Percentiles rank a stretch among this genome's conserved stretches.
Evolutionary conservation across 2,888 invertebrate species (phyloP).

Genomic region (Cephus spinipes): DNA sequence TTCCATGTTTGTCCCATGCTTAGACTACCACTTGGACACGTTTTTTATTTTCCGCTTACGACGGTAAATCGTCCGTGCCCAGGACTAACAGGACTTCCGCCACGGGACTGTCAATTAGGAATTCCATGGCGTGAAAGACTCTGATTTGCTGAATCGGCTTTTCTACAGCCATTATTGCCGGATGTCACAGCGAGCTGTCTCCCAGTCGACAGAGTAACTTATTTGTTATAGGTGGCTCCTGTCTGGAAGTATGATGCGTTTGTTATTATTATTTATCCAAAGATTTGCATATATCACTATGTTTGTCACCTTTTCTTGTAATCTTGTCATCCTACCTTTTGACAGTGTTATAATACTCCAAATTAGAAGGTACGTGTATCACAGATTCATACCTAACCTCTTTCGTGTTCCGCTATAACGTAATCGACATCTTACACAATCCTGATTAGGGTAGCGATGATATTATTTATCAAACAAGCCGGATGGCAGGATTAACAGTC

Average conservation of each 20-base stretch:
- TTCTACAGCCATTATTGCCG: slow-evolving; percentile 40
- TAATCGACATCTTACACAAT: neutral
- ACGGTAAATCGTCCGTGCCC: neutral
- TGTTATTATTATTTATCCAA: neutral
- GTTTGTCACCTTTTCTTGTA: neutral
- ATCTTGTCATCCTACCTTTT: neutral
- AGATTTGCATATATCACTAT: neutral
- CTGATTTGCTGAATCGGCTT: slow-evolving; percentile 58
- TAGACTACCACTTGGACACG: neutral
- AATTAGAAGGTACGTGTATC: neutral
- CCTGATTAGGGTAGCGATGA: slow-evolving; percentile 42
- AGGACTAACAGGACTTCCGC: neutral
- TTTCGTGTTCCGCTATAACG: neutral
- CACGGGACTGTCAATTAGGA: slow-evolving; percentile 54
- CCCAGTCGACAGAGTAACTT: neutral
- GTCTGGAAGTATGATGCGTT: neutral
- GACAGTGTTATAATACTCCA: neutral
- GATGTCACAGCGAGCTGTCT: slow-evolving; percentile 38
- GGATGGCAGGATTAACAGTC: slow-evolving; percentile 59
- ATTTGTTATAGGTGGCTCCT: neutral
- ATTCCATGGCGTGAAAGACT: slow-evolving; percentile 30
- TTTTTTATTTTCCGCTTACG: neutral
- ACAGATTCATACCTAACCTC: neutral
- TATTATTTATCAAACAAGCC: slow-evolving; percentile 65
- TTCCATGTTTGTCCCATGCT: neutral